Conservation (phyloP, 2,888 invertebrate genomes). For the Linnaemya vulpina region DNA sequence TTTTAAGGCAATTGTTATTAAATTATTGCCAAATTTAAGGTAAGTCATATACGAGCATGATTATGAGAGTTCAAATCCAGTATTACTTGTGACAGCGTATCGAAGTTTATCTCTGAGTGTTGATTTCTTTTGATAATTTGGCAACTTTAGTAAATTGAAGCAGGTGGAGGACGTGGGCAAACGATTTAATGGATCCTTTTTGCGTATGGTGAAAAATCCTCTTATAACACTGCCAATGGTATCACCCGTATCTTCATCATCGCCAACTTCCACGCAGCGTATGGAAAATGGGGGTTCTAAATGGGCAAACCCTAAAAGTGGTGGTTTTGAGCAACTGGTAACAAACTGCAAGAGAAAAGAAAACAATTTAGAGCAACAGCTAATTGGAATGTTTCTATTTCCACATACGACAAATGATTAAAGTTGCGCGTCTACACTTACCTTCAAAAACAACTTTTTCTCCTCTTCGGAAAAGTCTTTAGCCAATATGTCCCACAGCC, state of each 20-base stretch:
- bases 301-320: slow-evolving; percentile 97
- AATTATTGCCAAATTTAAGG: not conserved
- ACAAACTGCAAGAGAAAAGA: slow-evolving; percentile 86
- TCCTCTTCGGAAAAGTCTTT: slow-evolving; percentile 97
- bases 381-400: not conserved
- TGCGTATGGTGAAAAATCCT: slow-evolving; percentile 98
- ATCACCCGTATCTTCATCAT: slow-evolving; percentile 95
- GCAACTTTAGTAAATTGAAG: slow-evolving; percentile 98
- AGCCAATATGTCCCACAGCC: slow-evolving; percentile 99
- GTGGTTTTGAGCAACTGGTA: slow-evolving; percentile 98
- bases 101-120: slow-evolving; percentile 97
- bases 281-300: slow-evolving; percentile 99
- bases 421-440: slow-evolving; percentile 77
- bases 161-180: slow-evolving; percentile 99
- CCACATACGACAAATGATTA: too few species aligned
- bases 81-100: slow-evolving; percentile 98
- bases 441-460: slow-evolving; percentile 96
- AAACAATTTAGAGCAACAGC: not conserved
- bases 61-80: slow-evolving; percentile 99
- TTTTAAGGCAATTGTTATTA: slow-evolving; percentile 14
- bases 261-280: slow-evolving; percentile 99
- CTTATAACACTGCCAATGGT: slow-evolving; percentile 95
- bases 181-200: slow-evolving; percentile 95
- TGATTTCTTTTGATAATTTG: slow-evolving; percentile 98
- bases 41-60: not conserved